Percentiles rank a stretch among this genome's conserved stretches.
phyloP scores from a whole-genome alignment of 2,797 vertebrate species.

The Anguilla obscura region DNA sequence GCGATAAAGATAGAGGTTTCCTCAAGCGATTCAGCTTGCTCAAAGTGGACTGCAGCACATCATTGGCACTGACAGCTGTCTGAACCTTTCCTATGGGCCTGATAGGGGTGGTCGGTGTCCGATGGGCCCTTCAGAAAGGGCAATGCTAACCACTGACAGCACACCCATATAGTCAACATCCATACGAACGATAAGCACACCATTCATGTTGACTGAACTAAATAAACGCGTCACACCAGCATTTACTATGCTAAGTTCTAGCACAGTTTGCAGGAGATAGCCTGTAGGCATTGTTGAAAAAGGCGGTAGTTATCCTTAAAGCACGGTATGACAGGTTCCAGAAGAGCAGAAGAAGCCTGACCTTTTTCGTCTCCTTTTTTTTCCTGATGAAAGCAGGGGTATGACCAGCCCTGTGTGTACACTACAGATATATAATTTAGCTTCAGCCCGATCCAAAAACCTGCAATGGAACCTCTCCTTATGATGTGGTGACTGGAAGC shows the following conservation, averaged over 20 bases:
- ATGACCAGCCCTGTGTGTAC: not conserved
- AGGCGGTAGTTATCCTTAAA: not conserved
- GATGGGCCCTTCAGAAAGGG: not conserved
- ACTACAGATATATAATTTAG: not conserved
- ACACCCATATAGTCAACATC: not conserved
- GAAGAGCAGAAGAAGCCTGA: not conserved
- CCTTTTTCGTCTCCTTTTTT: not conserved
- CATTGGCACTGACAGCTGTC: not conserved
- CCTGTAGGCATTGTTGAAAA: not conserved
- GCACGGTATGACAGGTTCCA: not conserved
- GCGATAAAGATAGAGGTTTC: not conserved
- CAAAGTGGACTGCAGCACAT: not conserved
- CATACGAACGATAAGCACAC: not conserved
- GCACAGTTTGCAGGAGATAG: not conserved
- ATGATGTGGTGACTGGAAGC: not conserved
- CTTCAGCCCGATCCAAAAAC: not conserved
- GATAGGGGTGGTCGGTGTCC: not conserved
- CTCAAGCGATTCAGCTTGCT: not conserved
- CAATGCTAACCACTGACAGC: not conserved
- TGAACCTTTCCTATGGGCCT: not conserved
- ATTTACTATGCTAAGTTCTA: not conserved
- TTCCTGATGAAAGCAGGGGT: not conserved
- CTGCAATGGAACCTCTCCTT: not conserved
- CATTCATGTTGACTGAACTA: not conserved
- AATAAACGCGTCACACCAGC: not conserved